These are phyloP conservation scores for Bombus soroeensis DNA, from an alignment of 1,140 invertebrate genomes.

Conservation along the genomic window DNA sequence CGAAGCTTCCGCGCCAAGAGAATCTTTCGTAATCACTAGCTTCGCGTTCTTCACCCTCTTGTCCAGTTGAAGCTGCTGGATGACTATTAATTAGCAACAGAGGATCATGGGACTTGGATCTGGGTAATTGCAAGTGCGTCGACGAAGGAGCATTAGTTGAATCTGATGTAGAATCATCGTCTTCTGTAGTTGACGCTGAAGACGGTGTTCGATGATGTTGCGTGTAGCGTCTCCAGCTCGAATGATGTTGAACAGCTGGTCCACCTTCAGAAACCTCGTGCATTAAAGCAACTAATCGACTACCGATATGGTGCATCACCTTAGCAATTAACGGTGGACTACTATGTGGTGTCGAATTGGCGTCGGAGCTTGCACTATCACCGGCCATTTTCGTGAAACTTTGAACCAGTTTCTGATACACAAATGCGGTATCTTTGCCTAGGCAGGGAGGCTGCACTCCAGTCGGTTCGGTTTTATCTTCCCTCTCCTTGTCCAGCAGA, in stretches of 20 bases:
- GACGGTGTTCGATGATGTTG: conserved; percentile 85
- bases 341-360: conserved; percentile 85
- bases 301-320: conserved; percentile 96
- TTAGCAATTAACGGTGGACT: conserved; percentile 94
- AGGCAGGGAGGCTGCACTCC: conserved; percentile 76
- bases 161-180: conserved; percentile 89
- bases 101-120: conserved; percentile 91
- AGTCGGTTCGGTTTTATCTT: conserved; percentile 43
- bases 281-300: conserved; percentile 94
- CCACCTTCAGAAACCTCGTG: conserved; percentile 93
- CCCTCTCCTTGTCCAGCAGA: conserved; percentile 83
- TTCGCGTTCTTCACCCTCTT: conserved; percentile 87
- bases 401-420: conserved; percentile 92
- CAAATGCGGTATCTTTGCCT: conserved; percentile 90
- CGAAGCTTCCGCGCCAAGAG: conserved; percentile 95
- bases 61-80: conserved; percentile 78
- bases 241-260: conserved; percentile 79
- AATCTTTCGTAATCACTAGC: conserved; percentile 94
- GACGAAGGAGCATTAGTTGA: conserved; percentile 78
- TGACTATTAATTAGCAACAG: conserved; percentile 85
- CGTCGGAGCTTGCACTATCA: conserved; percentile 79
- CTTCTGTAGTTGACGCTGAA: conserved; percentile 89
- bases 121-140: conserved; percentile 80
- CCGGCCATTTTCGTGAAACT: conserved; percentile 90
- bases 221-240: conserved; percentile 73